phyloP scores from a whole-genome alignment of 2,113 vertebrate genomes.

The Chlorodrepanis virens region DNA sequence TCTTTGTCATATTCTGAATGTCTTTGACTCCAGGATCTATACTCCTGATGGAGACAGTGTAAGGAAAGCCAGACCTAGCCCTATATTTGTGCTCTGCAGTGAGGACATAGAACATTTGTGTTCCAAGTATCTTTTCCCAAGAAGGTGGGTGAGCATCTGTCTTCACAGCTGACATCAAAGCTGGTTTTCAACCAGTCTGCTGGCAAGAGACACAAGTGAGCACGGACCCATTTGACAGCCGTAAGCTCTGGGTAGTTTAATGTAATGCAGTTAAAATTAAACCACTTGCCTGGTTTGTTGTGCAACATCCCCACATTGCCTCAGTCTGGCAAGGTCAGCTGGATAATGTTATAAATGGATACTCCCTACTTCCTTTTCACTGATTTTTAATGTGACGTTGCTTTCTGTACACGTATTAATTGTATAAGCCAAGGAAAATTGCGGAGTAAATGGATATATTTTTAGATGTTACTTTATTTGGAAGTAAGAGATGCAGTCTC shows the following conservation, averaged over 20 bases:
- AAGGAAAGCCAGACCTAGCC: not conserved
- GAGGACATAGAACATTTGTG: not conserved
- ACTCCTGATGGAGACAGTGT: not conserved
- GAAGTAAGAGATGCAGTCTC: not conserved
- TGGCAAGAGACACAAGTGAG: not conserved
- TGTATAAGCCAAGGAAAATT: not conserved
- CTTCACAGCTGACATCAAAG: not conserved
- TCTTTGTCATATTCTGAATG: not conserved
- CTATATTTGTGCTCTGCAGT: not conserved
- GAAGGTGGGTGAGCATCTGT: not conserved
- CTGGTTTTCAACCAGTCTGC: not conserved
- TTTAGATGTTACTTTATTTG: slow-evolving; percentile 25
- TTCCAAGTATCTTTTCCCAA: not conserved
- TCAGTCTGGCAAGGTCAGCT: not conserved
- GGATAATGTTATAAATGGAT: not conserved
- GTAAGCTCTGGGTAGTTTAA: not conserved
- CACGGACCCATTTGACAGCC: not conserved
- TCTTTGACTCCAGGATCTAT: not conserved
- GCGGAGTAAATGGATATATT: not conserved
- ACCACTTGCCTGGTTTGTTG: not conserved
- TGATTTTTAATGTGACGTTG: not conserved
- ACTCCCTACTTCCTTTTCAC: not conserved
- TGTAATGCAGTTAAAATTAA: slow-evolving; percentile 4
- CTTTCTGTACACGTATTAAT: not conserved
- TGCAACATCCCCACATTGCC: not conserved